Conservation (phyloP, 2,888 invertebrate genomes). For the Athalia circularis region DNA sequence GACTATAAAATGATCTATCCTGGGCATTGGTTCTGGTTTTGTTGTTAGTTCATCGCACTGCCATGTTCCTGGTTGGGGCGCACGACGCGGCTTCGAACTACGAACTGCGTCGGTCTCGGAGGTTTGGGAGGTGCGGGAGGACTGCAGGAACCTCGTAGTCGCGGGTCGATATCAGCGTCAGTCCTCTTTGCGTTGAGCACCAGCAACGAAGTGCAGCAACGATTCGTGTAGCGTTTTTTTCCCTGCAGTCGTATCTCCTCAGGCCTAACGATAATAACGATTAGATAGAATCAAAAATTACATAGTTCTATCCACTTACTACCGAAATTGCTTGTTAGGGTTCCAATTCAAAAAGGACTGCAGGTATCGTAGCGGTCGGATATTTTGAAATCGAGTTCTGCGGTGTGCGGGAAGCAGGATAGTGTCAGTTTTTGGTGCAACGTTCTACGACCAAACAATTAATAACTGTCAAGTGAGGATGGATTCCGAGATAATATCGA, state of each 20-base stretch:
- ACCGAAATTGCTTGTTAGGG: no score
- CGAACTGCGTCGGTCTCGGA: conserved; percentile 48
- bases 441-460: background rate
- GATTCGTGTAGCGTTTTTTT: conserved; percentile 67
- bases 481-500: conserved; percentile 33
- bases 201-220: conserved; percentile 70
- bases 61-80: conserved; percentile 5
- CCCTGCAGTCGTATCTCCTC: background rate
- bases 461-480: background rate
- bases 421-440: background rate
- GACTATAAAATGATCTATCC: background rate
- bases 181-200: conserved; percentile 76
- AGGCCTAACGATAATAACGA: conserved; percentile 6
- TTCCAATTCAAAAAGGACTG: background rate
- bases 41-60: conserved; percentile 17
- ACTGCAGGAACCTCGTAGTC: conserved; percentile 59
- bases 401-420: no score
- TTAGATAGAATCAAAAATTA: background rate
- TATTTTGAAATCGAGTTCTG: background rate
- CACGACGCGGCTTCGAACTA: conserved; percentile 50
- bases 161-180: conserved; percentile 76
- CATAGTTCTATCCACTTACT: background rate
- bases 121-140: conserved; percentile 60
- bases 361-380: background rate
- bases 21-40: background rate